phyloP scores from a whole-genome alignment of 2,888 invertebrate genomes.

The Agriopis marginaria region DNA sequence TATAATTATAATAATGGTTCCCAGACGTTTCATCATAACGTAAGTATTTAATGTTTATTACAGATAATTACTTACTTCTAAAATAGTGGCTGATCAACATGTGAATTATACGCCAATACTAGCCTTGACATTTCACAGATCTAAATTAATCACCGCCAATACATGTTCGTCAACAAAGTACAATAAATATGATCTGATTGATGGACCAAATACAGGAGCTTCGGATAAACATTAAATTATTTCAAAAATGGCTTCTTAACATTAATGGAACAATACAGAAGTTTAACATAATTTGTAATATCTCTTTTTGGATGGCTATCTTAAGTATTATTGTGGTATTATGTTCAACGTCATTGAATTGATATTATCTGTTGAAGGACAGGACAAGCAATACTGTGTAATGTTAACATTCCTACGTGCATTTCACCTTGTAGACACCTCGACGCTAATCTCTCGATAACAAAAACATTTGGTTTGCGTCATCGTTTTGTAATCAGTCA shows the following conservation, averaged over 20 bases:
- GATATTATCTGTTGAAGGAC: constrained; percentile 8
- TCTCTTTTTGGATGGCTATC: neutral
- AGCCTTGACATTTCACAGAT: constrained; percentile 50
- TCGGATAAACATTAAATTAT: constrained; percentile 11
- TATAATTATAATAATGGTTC: too few relatives aligned
- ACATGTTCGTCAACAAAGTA: constrained; percentile 40
- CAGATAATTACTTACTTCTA: constrained; percentile 34
- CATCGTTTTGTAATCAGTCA: constrained; percentile 5
- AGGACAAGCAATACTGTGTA: constrained; percentile 4
- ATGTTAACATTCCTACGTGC: constrained; percentile 33
- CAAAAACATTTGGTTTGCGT: constrained; percentile 16
- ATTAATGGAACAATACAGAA: neutral
- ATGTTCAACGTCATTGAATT: constrained; percentile 12
- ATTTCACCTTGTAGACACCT: constrained; percentile 33
- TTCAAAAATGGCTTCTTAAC: neutral
- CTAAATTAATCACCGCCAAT: constrained; percentile 48
- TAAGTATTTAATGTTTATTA: constrained; percentile 9
- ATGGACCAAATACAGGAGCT: constrained; percentile 23
- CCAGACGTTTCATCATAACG: too few relatives aligned
- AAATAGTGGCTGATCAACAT: constrained; percentile 29
- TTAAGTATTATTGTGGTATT: neutral
- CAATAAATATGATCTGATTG: constrained; percentile 36
- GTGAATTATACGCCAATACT: constrained; percentile 44
- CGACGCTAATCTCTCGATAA: constrained; percentile 25
- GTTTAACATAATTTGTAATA: neutral